A percentile compares a stretch with the other conserved stretches of the same genome.
These are phyloP conservation scores for Drosophila repleta DNA, from an alignment of 1,140 invertebrate genomes.

Conservation along the genomic window DNA sequence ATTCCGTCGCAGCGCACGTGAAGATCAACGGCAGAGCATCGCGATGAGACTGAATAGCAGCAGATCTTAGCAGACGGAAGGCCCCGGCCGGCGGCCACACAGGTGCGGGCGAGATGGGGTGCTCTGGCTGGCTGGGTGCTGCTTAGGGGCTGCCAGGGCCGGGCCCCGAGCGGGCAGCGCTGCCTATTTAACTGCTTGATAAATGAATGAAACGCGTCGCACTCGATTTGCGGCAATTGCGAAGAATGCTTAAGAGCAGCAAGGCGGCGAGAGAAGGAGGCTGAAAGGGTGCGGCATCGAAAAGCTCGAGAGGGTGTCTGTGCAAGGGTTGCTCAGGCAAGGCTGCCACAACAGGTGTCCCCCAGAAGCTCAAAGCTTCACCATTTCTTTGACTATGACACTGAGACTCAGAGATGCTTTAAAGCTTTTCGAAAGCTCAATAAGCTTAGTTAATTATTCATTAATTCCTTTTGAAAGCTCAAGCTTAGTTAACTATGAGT, in stretches of 20 bases:
- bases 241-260: neutral
- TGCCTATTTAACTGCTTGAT: constrained; percentile 63
- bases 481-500: too few relatives aligned
- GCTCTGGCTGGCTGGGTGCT: neutral
- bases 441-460: too few relatives aligned
- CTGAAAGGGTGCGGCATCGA: neutral
- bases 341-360: neutral
- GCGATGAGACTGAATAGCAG: constrained; percentile 68
- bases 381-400: too few relatives aligned
- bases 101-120: constrained; percentile 14
- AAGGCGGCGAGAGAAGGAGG: neutral
- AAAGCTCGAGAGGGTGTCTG: neutral
- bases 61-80: constrained; percentile 26
- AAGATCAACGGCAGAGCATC: constrained; percentile 78
- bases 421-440: too few relatives aligned
- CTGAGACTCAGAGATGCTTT: too few relatives aligned
- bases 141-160: neutral
- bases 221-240: constrained; percentile 30
- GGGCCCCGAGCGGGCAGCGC: constrained; percentile 20
- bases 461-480: too few relatives aligned
- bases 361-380: constrained; percentile 2
- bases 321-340: constrained; percentile 13
- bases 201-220: constrained; percentile 54
- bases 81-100: constrained; percentile 9
- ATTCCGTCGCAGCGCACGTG: constrained; percentile 47